phyloP scores from a whole-genome alignment of 2,888 invertebrate species.

The Ommatoiulus sabulosus region DNA sequence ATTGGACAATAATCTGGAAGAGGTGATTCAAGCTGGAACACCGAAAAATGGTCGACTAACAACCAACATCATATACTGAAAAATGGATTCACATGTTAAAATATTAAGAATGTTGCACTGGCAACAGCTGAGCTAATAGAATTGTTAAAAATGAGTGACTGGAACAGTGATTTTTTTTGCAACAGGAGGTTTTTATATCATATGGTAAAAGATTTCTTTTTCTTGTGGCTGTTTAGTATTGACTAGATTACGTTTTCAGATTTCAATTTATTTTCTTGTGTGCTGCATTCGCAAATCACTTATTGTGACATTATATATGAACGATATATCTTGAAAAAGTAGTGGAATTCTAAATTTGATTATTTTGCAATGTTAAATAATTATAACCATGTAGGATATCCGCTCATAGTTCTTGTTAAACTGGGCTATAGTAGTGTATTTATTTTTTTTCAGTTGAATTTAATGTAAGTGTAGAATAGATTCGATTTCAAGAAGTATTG shows the following conservation, averaged over 20 bases:
- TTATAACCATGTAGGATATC: neutral
- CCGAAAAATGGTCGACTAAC: slow-evolving; percentile 44
- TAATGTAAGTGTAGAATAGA: neutral
- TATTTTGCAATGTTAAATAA: neutral
- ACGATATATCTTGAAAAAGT: neutral
- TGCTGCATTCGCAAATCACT: neutral
- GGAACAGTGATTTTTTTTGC: neutral
- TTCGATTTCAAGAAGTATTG: neutral
- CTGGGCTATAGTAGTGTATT: no score
- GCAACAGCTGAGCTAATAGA: neutral
- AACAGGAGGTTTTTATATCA: slow-evolving; percentile 10
- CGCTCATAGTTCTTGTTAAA: neutral
- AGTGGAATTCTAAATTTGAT: neutral
- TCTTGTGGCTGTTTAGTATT: neutral
- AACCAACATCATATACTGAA: slow-evolving; percentile 54
- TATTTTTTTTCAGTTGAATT: neutral
- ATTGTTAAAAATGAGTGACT: neutral
- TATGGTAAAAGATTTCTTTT: neutral
- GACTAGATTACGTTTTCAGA: neutral
- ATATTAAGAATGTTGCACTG: slow-evolving; percentile 2
- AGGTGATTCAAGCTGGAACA: slow-evolving; percentile 56
- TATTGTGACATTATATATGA: neutral
- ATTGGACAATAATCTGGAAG: slow-evolving; percentile 59
- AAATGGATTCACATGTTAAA: neutral
- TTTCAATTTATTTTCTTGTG: neutral